Base-by-base conservation (phyloP, 2,113 vertebrate genomes). In the Oxyura jamaicensis region DNA sequence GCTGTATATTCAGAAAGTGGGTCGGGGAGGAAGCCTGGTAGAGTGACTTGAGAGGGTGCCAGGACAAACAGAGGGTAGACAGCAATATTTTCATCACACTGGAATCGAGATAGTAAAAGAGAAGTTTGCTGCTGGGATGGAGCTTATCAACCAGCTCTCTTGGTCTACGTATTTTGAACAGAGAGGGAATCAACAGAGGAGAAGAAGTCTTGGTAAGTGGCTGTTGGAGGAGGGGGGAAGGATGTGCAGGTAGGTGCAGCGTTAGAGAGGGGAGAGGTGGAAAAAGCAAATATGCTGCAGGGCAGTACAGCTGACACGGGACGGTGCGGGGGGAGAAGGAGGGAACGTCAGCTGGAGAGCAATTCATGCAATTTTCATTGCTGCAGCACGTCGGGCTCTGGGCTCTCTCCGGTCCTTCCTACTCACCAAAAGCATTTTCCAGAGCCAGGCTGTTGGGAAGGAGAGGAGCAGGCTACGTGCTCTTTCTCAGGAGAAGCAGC, bases 61-160 rank as follows among this genome's bases (percentile, higher is more conserved):
- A 97, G 93, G 23, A 72, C 68, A 93, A 96, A 92, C 69, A 79
- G 55, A 74, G 48, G 26, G 36, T 67, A 86, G 83, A 77, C 5
- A 0, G 68, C 83, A 91, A 8, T 83, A 90, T 95, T 94, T 90
- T 91, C 88, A 76, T 95, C 89, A 82, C 35, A 4, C 66, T 91
- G 58, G 68, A 93, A 84, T 7, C 19, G 9, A 89, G 56, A 92
- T 44, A 82, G 22, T 76, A 63, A 75, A 72, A 73, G 74, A 73
- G 79, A 86, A 96, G 60, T 84, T 91, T 46, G 26, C 4, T 2
- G 39, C 69, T 84, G 86, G 42, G 76, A 93, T 96, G 94, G 89
- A 95, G 60, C 16, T 95, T 84, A 82, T 93, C 83, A 92, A 53
- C 81, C 81, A 92, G 1, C 44, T 97, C 8, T 95, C 80, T 82